Evolutionary conservation across 2,113 vertebrate species (phyloP).

Genomic region (Oenanthe melanoleuca): DNA sequence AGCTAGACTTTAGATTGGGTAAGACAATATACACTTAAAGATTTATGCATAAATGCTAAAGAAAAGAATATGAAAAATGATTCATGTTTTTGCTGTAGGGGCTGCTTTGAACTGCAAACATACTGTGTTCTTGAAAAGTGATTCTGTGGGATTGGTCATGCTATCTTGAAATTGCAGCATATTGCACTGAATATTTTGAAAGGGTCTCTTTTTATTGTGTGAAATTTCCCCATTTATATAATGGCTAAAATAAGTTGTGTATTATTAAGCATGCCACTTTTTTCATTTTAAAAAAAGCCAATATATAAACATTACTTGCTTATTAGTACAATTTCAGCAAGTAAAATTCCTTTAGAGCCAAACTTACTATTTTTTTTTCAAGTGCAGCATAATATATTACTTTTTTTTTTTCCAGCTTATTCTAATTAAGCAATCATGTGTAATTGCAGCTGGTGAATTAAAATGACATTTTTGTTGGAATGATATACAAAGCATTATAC

Average conservation of each 20-base stretch:
- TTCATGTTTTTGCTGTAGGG: background rate
- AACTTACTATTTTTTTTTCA: background rate
- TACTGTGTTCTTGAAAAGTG: background rate
- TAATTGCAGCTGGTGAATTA: background rate
- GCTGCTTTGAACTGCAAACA: background rate
- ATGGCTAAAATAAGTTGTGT: background rate
- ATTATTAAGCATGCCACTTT: background rate
- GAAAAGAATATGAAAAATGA: background rate
- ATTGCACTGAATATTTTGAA: background rate
- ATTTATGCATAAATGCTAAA: background rate
- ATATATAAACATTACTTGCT: background rate
- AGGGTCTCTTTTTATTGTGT: background rate
- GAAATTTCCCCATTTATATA: background rate
- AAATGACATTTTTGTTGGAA: background rate
- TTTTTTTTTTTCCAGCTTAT: background rate
- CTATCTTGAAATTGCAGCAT: background rate
- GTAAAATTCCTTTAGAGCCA: background rate
- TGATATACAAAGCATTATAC: background rate
- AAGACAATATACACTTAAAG: background rate
- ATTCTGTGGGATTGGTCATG: background rate
- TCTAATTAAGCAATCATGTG: background rate
- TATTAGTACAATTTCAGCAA: constrained; percentile 1
- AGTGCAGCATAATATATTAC: background rate
- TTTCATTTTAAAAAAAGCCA: background rate
- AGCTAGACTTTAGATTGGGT: background rate